Evolutionary conservation across 2,888 invertebrate species (phyloP), one percentile per base, ranked within the genome.

Genomic region (Brassicogethes aeneus): DNA sequence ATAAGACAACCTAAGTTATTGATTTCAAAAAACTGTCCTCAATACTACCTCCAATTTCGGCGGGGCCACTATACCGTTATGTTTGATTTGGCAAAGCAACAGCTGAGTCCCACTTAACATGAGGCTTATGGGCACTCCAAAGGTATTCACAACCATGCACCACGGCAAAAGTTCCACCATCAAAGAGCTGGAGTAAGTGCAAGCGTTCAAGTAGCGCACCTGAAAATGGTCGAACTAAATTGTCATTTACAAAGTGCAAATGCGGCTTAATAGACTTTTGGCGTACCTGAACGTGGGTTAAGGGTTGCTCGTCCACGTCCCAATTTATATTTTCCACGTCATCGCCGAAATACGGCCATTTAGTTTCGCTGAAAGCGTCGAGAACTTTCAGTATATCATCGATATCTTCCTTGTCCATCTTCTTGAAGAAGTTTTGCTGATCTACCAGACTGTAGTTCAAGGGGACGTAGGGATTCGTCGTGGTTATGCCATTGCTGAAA

Each of bases 141-240:
- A 70, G 10, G 76, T 73, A 60, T 90, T 90, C 15, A 83, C 71
- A 40, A 89, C 66, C 30, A 87, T 73, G 51, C 80, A 83, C 80
- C 83, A 82, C 0, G 90, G 85, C 16, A 80, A 70, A 5, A 89
- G 66, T 56, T 85, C 81, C 1, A 89, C 69, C 35, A 85, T 68
- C 2, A 87, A 60, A 0, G 86, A 79, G 55, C 72, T 73, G 0
- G 75, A 75, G 42, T 71, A 66, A 14, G 64, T 57, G 44, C 72
- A 71, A 23, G 73, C 72, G 46, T 73, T 73, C 50, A 69, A 67
- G 48, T 74, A 75, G 46, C 70, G 69, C 2, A 73, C 69, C 71
- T 70, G 46, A 37, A 56, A 56, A 45, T 32, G 8, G 12, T 32
- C 14, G 13, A 13, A 36, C 37, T 29, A 40, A 38, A 42, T 34